phyloP scores from a whole-genome alignment of 2,113 vertebrate genomes.

The Pitta sordida region DNA sequence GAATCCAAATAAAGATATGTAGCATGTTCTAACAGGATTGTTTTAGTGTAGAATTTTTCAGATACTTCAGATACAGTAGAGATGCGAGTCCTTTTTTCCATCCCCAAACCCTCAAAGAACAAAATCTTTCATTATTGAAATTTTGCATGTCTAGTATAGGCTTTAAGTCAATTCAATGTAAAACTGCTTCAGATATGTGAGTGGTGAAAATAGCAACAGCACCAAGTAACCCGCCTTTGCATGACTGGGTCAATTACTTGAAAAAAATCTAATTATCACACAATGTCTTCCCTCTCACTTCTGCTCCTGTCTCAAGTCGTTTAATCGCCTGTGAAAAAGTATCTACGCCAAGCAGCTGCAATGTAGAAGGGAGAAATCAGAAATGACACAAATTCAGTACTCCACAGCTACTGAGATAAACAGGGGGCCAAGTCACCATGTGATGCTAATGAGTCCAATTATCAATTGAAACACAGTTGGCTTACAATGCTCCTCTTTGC shows the following conservation, averaged over 20 bases:
- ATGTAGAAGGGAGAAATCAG: neutral
- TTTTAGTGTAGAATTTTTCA: neutral
- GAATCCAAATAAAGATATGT: neutral
- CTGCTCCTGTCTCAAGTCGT: neutral
- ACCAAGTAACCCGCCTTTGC: neutral
- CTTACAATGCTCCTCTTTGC: neutral
- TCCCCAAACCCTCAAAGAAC: neutral
- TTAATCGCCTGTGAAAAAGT: neutral
- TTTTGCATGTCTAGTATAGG: neutral
- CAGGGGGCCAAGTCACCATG: neutral
- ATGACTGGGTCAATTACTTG: neutral
- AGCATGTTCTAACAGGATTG: neutral
- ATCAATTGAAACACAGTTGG: neutral
- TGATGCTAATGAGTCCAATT: neutral
- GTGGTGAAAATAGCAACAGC: neutral
- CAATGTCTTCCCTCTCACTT: neutral
- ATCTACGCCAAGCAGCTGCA: accelerated
- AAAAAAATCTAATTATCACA: neutral
- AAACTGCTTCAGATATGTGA: neutral
- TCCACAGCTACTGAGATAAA: neutral
- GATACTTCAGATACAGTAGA: neutral
- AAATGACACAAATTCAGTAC: neutral
- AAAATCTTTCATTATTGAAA: neutral
- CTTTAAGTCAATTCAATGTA: neutral
- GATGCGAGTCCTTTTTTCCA: neutral